phyloP scores from a whole-genome alignment of 2,113 vertebrate genomes.

The Dasypus novemcinctus region DNA sequence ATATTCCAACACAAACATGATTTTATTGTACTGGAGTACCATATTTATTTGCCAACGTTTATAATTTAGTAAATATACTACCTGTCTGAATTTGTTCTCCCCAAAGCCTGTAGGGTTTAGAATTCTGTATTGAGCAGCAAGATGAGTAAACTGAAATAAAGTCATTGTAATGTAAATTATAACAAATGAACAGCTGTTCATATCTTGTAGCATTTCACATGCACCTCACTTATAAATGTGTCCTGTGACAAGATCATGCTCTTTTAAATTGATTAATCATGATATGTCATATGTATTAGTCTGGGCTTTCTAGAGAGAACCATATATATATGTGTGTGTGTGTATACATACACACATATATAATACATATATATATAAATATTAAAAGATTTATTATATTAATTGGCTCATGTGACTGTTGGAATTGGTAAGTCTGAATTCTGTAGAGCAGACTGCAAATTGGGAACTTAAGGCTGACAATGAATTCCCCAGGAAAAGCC shows the following conservation, averaged over 20 bases:
- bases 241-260: neutral
- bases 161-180: neutral
- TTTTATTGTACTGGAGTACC: neutral
- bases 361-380: too few relatives aligned
- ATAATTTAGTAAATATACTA: neutral
- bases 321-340: too few relatives aligned
- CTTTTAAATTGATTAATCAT: neutral
- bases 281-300: neutral
- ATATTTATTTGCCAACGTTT: neutral
- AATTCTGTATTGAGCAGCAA: neutral
- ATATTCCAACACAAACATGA: neutral
- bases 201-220: constrained; percentile 16
- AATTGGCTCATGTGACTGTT: too few relatives aligned
- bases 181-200: neutral
- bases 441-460: too few relatives aligned
- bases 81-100: neutral
- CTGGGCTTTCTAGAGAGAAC: too few relatives aligned
- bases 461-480: too few relatives aligned
- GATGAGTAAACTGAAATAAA: neutral
- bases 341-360: too few relatives aligned
- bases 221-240: neutral
- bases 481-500: too few relatives aligned
- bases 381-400: too few relatives aligned
- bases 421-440: too few relatives aligned
- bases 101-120: neutral